Conservation (phyloP, 2,113 vertebrate species). For the Grantiella picta region DNA sequence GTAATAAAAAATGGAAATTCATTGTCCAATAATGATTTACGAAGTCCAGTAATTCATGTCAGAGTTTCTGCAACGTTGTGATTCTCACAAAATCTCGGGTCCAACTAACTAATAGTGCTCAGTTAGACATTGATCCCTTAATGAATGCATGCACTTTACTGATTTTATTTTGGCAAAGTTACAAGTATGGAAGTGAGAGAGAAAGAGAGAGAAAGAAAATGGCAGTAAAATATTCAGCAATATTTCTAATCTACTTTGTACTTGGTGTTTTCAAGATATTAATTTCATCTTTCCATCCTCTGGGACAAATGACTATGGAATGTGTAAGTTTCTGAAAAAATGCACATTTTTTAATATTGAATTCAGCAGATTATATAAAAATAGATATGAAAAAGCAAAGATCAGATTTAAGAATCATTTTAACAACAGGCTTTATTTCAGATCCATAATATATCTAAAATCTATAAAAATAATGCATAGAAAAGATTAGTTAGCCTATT, state of each 20-base stretch:
- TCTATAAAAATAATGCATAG: neutral
- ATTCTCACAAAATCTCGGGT: slow-evolving; percentile 2
- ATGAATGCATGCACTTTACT: slow-evolving; percentile 5
- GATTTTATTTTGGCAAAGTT: slow-evolving; percentile 38
- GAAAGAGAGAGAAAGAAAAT: neutral
- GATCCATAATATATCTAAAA: neutral
- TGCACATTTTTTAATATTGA: neutral
- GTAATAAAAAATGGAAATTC: slow-evolving; percentile 43
- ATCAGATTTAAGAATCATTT: neutral
- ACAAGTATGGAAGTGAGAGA: neutral
- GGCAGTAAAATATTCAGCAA: neutral
- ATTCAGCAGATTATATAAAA: neutral
- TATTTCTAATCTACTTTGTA: slow-evolving; percentile 9
- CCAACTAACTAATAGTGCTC: neutral
- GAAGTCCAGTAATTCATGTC: slow-evolving; percentile 17
- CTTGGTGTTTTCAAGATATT: neutral
- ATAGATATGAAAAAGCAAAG: neutral
- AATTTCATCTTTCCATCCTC: neutral
- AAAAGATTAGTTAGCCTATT: neutral
- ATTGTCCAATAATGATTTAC: neutral
- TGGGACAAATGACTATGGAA: neutral
- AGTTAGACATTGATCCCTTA: slow-evolving; percentile 40
- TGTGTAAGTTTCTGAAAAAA: neutral
- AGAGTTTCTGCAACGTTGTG: neutral
- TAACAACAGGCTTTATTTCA: neutral